Evolutionary conservation across 1,140 invertebrate genomes (phyloP).

Genomic region (Zaprionus tsacasi): DNA sequence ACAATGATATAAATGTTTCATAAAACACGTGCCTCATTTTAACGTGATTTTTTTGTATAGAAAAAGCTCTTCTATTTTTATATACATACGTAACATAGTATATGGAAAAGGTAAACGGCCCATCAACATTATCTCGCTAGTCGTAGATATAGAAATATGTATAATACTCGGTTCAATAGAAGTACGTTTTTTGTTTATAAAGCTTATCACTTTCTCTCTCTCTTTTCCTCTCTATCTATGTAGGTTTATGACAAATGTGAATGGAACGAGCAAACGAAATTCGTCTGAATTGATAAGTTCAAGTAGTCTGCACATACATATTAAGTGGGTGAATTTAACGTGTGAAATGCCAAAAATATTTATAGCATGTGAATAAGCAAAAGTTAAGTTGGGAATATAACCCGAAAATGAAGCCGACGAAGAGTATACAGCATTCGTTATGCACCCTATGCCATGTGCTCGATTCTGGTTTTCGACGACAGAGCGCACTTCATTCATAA

Average conservation of each 20-base stretch:
- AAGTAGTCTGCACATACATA: conserved; percentile 11
- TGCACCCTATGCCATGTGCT: background rate
- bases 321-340: conserved; percentile 3
- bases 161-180: conserved; percentile 1
- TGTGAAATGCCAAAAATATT: background rate
- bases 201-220: conserved; percentile 3
- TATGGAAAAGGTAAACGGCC: background rate
- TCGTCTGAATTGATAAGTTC: conserved; percentile 41
- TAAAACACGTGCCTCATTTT: background rate
- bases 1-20: background rate
- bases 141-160: background rate
- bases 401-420: background rate
- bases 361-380: background rate
- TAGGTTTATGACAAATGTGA: conserved; percentile 32
- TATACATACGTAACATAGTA: too few species aligned
- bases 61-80: background rate
- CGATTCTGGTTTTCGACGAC: conserved; percentile 1
- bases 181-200: conserved; percentile 2
- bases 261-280: conserved; percentile 20
- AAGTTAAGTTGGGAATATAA: background rate
- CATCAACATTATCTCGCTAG: background rate
- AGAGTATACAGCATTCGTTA: conserved; percentile 14
- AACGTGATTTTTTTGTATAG: background rate
- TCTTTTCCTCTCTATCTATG: background rate
- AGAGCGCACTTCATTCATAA: conserved; percentile 61